Conservation (phyloP, 2,888 invertebrate genomes). For the Eristalinus aeneus region DNA sequence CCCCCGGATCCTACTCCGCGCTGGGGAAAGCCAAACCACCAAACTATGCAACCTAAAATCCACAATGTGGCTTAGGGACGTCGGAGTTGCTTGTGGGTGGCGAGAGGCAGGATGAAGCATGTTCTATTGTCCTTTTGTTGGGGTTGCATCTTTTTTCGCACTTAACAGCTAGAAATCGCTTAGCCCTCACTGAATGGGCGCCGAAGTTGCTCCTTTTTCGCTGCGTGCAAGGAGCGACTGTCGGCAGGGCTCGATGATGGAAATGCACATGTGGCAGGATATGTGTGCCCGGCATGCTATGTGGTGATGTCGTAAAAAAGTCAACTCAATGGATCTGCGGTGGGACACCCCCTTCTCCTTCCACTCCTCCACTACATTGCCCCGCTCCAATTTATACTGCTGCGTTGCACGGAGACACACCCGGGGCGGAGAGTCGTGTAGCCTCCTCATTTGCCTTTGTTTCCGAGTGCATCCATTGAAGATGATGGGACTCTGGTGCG, state of each 20-base stretch:
- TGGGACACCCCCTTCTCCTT: constrained; percentile 11
- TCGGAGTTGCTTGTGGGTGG: neutral
- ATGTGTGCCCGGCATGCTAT: constrained; percentile 19
- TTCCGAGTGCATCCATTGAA: constrained; percentile 48
- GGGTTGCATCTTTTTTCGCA: constrained; percentile 70
- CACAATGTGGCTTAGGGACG: constrained; percentile 59
- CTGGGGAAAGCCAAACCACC: constrained; percentile 44
- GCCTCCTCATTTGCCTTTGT: constrained; percentile 55
- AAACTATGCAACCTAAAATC: constrained; percentile 70
- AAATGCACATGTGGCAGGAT: constrained; percentile 61
- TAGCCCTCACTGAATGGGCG: constrained; percentile 61
- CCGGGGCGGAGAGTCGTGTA: constrained; percentile 21
- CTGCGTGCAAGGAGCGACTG: constrained; percentile 47
- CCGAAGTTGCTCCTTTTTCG: constrained; percentile 28
- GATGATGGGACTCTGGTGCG: constrained; percentile 26
- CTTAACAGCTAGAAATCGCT: constrained; percentile 70
- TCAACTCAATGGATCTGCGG: constrained; percentile 44
- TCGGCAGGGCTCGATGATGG: neutral
- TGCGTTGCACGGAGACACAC: neutral
- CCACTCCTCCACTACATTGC: constrained; percentile 1
- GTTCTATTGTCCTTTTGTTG: constrained; percentile 67
- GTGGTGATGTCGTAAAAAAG: constrained; percentile 63
- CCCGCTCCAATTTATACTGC: neutral
- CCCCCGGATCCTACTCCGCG: neutral
- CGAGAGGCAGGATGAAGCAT: neutral